Conservation (phyloP, 2,888 invertebrate species). For the Dasysyrphus tricinctus region DNA sequence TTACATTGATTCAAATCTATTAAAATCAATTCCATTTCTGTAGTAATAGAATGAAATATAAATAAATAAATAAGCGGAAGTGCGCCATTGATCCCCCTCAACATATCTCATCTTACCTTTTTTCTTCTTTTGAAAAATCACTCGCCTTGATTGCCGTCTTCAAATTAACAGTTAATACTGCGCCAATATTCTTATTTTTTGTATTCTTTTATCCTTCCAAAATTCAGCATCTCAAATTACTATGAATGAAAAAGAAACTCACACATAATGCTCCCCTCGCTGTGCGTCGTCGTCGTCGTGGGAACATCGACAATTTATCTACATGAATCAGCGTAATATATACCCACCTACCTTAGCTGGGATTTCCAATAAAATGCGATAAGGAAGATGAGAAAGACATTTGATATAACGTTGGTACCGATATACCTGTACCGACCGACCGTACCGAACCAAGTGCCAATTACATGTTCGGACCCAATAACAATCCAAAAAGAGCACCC, state of each 20-base stretch:
- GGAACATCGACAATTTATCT: constrained; percentile 59
- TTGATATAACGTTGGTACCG: constrained; percentile 49
- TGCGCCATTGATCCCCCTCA: background rate
- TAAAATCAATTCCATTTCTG: constrained; percentile 5
- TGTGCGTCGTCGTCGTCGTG: constrained; percentile 21
- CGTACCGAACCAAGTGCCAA: constrained; percentile 62
- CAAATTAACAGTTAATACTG: constrained; percentile 41
- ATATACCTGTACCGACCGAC: background rate
- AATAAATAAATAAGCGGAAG: background rate
- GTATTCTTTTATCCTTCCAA: background rate
- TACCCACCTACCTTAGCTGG: constrained; percentile 29
- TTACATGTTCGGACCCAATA: constrained; percentile 67
- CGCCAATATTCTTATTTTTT: constrained; percentile 17
- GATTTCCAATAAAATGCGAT: constrained; percentile 19
- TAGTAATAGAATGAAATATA: background rate
- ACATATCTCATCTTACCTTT: constrained; percentile 5
- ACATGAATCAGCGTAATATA: constrained; percentile 33
- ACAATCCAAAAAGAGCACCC: constrained; percentile 59
- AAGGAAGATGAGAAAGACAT: constrained; percentile 47
- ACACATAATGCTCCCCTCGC: background rate
- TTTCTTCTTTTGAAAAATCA: background rate
- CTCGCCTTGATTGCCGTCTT: constrained; percentile 15
- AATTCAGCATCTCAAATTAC: constrained; percentile 56
- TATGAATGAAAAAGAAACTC: constrained; percentile 47
- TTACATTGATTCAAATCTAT: background rate